These are phyloP conservation scores for Lepidocyrtinus sp. DNA, from an alignment of 2,888 invertebrate species.

Conservation along the genomic window DNA sequence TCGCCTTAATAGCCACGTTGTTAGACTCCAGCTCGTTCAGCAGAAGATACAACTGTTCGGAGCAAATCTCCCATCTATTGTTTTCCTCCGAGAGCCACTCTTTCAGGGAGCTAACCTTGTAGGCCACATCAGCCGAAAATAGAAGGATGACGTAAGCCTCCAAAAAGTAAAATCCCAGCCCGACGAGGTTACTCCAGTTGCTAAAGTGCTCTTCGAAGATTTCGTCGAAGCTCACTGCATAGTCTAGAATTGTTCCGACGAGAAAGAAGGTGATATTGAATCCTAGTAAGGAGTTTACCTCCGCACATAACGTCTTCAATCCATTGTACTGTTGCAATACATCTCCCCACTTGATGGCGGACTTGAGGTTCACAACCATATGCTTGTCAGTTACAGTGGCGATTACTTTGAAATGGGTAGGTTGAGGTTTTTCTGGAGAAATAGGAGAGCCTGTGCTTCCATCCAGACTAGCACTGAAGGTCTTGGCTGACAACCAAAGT, in stretches of 20 bases:
- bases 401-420: no score
- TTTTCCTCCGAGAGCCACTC: neutral
- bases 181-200: neutral
- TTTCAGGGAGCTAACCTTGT: neutral
- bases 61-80: neutral
- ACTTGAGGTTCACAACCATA: no score
- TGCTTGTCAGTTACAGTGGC: no score
- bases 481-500: neutral
- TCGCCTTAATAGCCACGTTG: neutral
- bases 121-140: neutral
- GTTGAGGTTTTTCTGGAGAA: neutral
- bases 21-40: neutral
- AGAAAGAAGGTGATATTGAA: neutral
- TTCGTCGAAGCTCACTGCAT: neutral
- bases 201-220: neutral
- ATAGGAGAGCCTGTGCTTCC: neutral
- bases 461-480: neutral
- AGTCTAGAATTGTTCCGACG: neutral
- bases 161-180: neutral
- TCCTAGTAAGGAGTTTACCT: neutral
- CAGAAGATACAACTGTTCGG: slow-evolving; percentile 4
- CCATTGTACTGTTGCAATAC: neutral
- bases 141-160: neutral
- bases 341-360: no score
- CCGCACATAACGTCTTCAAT: neutral